phyloP scores from a whole-genome alignment of 2,888 invertebrate genomes.

The Apodemia hepburni region DNA sequence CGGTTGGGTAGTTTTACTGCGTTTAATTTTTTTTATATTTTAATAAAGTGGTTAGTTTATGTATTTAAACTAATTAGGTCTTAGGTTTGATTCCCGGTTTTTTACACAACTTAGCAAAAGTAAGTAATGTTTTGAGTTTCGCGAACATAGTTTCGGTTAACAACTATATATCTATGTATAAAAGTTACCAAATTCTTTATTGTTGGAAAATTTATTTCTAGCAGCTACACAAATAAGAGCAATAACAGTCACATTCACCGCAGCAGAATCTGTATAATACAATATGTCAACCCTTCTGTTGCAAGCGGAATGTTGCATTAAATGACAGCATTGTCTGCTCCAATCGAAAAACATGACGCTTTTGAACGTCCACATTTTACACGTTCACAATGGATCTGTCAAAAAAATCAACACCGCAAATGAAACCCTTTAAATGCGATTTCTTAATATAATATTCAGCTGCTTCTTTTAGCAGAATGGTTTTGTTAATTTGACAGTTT shows the following conservation, averaged over 20 bases:
- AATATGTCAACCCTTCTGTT: conserved; percentile 40
- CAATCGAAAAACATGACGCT: conserved; percentile 39
- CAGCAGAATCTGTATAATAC: conserved; percentile 6
- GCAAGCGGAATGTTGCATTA: conserved; percentile 38
- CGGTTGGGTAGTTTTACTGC: no score
- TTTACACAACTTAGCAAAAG: no score
- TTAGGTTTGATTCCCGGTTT: no score
- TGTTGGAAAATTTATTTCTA: background rate
- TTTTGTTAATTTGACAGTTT: conserved; percentile 49
- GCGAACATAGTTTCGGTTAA: no score
- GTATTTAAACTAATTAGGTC: no score
- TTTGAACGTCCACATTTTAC: conserved; percentile 47
- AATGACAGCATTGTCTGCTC: conserved; percentile 39
- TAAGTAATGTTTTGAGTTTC: no score
- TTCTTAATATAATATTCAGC: conserved; percentile 63
- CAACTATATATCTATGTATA: background rate
- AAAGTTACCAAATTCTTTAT: background rate
- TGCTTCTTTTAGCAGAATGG: conserved; percentile 52
- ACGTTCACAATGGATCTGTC: conserved; percentile 51
- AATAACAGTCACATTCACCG: conserved; percentile 13
- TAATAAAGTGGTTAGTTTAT: no score
- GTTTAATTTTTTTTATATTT: no score
- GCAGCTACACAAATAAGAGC: conserved; percentile 13
- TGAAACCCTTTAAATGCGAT: conserved; percentile 51
- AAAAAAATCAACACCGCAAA: conserved; percentile 60